These are phyloP conservation scores for Drosophila subpulchrella DNA, from an alignment of 1,140 invertebrate species.

Conservation along the genomic window DNA sequence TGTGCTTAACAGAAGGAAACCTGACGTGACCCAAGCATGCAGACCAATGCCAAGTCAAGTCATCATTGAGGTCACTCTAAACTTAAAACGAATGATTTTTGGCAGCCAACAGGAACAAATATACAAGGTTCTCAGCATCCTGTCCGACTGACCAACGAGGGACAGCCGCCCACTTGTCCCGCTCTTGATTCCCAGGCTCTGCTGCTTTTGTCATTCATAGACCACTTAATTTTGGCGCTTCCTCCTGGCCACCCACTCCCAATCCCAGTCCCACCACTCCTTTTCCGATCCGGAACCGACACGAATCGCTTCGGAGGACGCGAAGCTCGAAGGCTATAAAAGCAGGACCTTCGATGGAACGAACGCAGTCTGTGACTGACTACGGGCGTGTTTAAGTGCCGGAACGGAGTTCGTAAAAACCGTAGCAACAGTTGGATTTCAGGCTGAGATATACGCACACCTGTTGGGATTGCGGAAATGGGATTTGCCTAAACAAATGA, in stretches of 20 bases:
- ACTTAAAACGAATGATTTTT: conserved; percentile 53
- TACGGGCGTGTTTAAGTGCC: conserved; percentile 32
- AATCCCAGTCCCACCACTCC: background rate
- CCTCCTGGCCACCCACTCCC: background rate
- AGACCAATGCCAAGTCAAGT: conserved; percentile 1
- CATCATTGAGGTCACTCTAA: conserved; percentile 44
- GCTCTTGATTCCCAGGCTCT: conserved; percentile 5
- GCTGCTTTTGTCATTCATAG: conserved; percentile 52
- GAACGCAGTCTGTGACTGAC: conserved; percentile 52
- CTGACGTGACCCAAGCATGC: background rate
- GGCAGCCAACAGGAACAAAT: conserved; percentile 23
- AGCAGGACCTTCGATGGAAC: conserved; percentile 23
- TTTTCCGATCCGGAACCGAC: conserved; percentile 38
- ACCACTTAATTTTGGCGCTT: conserved; percentile 69
- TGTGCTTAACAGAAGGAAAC: conserved; percentile 11
- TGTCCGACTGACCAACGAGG: conserved; percentile 11
- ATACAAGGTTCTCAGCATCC: conserved; percentile 34
- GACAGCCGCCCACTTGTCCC: conserved; percentile 17
- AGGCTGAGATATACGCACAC: conserved; percentile 7
- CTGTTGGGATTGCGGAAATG: conserved; percentile 30
- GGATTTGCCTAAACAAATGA: conserved; percentile 30
- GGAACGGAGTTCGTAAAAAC: conserved; percentile 19
- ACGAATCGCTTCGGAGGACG: conserved; percentile 10
- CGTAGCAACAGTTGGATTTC: conserved; percentile 5
- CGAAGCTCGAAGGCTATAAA: conserved; percentile 62